Base-by-base conservation (phyloP, 2,113 vertebrate genomes). In the Vanacampus margaritifer region DNA sequence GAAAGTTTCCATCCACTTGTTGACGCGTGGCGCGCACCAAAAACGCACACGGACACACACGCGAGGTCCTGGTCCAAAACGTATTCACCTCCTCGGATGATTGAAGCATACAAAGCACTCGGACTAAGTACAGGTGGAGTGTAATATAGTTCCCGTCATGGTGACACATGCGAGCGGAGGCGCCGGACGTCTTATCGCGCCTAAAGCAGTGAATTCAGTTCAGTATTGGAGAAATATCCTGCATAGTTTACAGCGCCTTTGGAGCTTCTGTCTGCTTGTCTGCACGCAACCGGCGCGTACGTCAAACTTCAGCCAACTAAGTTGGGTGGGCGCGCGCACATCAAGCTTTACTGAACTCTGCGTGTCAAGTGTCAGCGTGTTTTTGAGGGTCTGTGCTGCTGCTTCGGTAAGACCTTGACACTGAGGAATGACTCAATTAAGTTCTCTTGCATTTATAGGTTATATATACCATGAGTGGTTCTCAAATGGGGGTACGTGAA, bases 111-210 rank as follows among this genome's bases (percentile, higher is more conserved):
- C 32, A 59, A 37, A 11, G 7, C 28, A 8, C 19, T 5, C 16
- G 17, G 32, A 39, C 35, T 61, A 39, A 61, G 36, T 8, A 21
- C 14, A 61, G 36, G 24, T 32, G 41, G 83, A 58, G 74, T 48
- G 7, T 83, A 43, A 81, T 84, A 88, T 83, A 86, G 74, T 78
- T 68, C 62, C 58, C 48, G 59, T 84, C 88, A 88, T 81, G 89
- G 88, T 64, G 88, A 88, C 35, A 71, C 71, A 24, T 36, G 43
- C 77, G 80, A 56, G 32, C 13, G 39, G 9, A 46, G 86, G 89
- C 89, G 85, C 84, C 89, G 28, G 16, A 21, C 73, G 64, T 84
- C 79, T 90, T 88, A 86, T 86, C 80, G 50, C 60, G 23, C 68
- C 16, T 58, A 21, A 59, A 46, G 8, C n/a, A 50, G 53, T 39